Conservation (phyloP, 2,797 vertebrate species). For the Myotis pilosus region DNA sequence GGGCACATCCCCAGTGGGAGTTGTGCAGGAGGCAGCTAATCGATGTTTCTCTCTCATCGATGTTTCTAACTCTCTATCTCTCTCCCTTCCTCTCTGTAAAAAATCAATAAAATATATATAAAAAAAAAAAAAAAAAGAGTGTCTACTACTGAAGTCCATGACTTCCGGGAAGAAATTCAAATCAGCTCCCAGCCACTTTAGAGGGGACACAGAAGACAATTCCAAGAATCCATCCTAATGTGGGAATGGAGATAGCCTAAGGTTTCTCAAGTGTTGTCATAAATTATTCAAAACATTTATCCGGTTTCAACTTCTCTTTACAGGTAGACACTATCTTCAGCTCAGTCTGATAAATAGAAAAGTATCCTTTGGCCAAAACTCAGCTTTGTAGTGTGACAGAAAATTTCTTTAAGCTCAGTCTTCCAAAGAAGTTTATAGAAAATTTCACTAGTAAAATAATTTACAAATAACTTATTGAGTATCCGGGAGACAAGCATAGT, state of each 20-base stretch:
- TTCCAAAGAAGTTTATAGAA: constrained; percentile 50
- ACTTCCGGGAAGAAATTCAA: constrained; percentile 5
- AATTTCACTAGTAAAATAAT: constrained; percentile 30
- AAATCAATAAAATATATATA: no score
- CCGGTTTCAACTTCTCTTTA: constrained; percentile 42
- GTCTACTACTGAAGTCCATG: neutral
- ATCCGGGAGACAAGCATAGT: neutral
- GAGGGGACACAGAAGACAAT: constrained; percentile 28
- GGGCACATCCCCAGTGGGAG: no score
- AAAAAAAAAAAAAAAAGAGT: no score
- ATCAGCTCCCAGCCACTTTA: neutral
- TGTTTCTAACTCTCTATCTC: no score
- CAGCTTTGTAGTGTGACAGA: neutral
- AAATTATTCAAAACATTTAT: constrained; percentile 58
- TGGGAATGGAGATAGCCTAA: neutral
- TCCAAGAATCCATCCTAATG: constrained; percentile 16
- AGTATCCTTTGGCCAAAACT: neutral
- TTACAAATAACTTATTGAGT: neutral
- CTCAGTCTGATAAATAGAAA: constrained; percentile 1
- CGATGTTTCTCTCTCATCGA: no score
- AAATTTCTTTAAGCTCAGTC: neutral
- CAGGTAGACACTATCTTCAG: constrained; percentile 23
- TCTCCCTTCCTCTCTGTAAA: no score
- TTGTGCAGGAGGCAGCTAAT: no score
- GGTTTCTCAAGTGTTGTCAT: constrained; percentile 34